phyloP scores from a whole-genome alignment of 2,888 invertebrate species.

The Mythimna impura region DNA sequence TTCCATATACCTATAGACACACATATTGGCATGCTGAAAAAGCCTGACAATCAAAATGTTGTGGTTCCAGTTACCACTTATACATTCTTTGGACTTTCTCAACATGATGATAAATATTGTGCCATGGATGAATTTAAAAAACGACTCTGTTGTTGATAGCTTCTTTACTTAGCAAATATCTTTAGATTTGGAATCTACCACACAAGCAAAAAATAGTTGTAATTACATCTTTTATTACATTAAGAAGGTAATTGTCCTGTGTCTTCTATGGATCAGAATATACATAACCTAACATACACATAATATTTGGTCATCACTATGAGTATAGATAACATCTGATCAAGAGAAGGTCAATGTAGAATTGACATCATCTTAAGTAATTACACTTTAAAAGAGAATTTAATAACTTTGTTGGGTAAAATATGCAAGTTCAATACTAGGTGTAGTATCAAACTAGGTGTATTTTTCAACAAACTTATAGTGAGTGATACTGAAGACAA shows the following conservation, averaged over 20 bases:
- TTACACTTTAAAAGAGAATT: constrained; percentile 1
- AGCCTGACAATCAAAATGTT: constrained; percentile 8
- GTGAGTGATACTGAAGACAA: neutral
- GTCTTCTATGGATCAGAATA: constrained; percentile 24
- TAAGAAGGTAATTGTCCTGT: neutral
- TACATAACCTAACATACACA: constrained; percentile 20
- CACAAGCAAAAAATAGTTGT: constrained; percentile 2
- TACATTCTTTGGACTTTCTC: constrained; percentile 20
- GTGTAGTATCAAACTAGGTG: constrained; percentile 16
- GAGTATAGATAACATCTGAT: constrained; percentile 1
- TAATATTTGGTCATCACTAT: constrained; percentile 23
- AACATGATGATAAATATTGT: constrained; percentile 25
- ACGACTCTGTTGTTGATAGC: constrained; percentile 9
- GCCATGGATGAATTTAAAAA: constrained; percentile 37
- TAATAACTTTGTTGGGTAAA: constrained; percentile 22
- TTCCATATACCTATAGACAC: constrained; percentile 16
- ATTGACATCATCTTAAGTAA: constrained; percentile 4
- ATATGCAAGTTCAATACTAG: constrained; percentile 40
- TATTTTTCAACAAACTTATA: constrained; percentile 33
- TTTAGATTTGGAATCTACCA: constrained; percentile 44
- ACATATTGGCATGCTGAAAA: constrained; percentile 24
- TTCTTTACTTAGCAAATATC: constrained; percentile 38
- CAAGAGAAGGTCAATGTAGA: constrained; percentile 1
- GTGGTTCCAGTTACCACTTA: constrained; percentile 5
- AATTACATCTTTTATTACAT: constrained; percentile 5